Conservation (phyloP, 2,113 vertebrate genomes). For the Oriolus oriolus region DNA sequence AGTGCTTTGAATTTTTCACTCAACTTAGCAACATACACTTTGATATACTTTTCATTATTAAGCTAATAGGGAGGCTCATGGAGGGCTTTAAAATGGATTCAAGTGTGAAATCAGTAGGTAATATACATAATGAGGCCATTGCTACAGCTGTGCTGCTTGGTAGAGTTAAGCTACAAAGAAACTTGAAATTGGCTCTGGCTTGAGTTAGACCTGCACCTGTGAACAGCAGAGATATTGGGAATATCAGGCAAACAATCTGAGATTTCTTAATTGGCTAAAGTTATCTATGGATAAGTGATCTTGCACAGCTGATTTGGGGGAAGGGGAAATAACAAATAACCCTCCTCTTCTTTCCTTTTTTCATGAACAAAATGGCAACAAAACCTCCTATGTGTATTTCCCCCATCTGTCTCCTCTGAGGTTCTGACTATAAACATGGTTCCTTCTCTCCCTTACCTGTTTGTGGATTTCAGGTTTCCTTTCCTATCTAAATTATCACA, state of each 20-base stretch:
- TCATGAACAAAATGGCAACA: background rate
- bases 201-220: background rate
- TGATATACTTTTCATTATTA: conserved; percentile 43
- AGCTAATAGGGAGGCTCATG: conserved; percentile 28
- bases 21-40: conserved; percentile 26
- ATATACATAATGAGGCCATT: conserved; percentile 37
- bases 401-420: background rate
- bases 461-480: background rate
- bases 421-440: background rate
- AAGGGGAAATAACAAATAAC: background rate
- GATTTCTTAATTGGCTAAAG: background rate
- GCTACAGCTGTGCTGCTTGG: conserved; percentile 2
- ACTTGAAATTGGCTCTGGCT: background rate
- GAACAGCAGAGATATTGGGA: background rate
- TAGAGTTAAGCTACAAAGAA: background rate
- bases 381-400: rapidly evolving
- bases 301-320: background rate
- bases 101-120: conserved; percentile 51
- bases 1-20: conserved; percentile 40
- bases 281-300: too few relatives aligned
- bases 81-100: conserved; percentile 41
- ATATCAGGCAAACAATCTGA: background rate
- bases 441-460: background rate
- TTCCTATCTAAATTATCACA: background rate
- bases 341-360: rapidly evolving